Evolutionary conservation across 2,113 vertebrate genomes (phyloP), one percentile per base, ranked within the genome.

Genomic region (Nibea albiflora): DNA sequence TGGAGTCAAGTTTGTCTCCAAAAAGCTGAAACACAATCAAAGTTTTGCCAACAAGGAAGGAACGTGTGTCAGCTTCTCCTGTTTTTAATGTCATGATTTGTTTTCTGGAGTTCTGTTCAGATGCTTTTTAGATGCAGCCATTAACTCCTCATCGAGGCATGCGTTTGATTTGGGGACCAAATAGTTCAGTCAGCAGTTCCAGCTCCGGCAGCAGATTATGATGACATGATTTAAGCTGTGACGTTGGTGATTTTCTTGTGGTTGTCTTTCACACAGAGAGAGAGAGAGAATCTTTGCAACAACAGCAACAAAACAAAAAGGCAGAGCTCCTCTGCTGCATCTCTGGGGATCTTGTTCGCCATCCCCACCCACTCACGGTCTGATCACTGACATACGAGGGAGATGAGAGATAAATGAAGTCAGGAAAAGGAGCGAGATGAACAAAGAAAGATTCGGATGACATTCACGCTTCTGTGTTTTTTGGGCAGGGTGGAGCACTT

Each of bases 401-500:
- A 39, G 56, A 44, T 56, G 14, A 42, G 66, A 15, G 17, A 24
- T 17, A 28, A 58, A 64, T 42, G 11, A 15, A 35, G 64, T 69
- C n/a, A 63, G 62, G 35, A 53, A 31, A 31, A 15, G 20, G 7
- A 71, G 47, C 54, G 24, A 50, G 49, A 50, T 26, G 6, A 47
- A 31, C 17, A 66, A 31, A 50, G 20, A 68, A 9, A 61, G 16
- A 83, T 64, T 56, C 19, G 11, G 69, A 26, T 71, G 39, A 9
- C 28, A 26, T 67, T 85, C 53, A 42, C 26, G 54, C 77, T 76
- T 35, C 83, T 87, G 76, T 62, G 62, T 42, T 70, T 35, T 35
- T 78, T 24, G 73, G 62, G 64, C 50, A 81, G 91, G 87, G 92
- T 90, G 90, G 91, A 92, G 88, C 88, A 61, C 66, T 28, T 35